Percentiles rank a stretch among this genome's conserved stretches.
Evolutionary conservation across 1,140 invertebrate species (phyloP).

Genomic region (Odontomachus brunneus): DNA sequence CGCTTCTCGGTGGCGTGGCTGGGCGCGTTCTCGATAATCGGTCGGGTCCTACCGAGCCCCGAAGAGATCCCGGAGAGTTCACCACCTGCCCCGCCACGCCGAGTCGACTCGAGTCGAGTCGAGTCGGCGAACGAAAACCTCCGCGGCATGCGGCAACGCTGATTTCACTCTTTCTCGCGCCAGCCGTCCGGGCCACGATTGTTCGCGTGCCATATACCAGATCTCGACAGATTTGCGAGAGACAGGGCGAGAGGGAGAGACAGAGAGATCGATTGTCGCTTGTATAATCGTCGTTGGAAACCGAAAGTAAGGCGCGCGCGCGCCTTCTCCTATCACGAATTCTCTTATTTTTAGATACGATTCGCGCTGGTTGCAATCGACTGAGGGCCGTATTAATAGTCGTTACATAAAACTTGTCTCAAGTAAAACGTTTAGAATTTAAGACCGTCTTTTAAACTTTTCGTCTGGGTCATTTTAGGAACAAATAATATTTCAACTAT

Average conservation of each 20-base stretch:
- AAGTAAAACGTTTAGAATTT: too few species aligned
- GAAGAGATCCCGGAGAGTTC: constrained; percentile 56
- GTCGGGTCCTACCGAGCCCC: constrained; percentile 63
- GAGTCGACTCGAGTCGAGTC: neutral
- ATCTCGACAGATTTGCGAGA: constrained; percentile 49
- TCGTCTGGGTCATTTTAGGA: too few species aligned
- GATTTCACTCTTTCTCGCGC: constrained; percentile 58
- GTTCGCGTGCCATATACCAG: constrained; percentile 56
- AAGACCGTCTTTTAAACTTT: too few species aligned
- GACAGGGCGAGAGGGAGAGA: too few species aligned
- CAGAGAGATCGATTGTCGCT: constrained; percentile 42
- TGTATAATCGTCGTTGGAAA: constrained; percentile 13
- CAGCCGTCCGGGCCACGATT: constrained; percentile 35
- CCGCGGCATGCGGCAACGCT: constrained; percentile 27
- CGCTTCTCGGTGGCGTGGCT: constrained; percentile 66
- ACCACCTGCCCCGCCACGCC: constrained; percentile 63
- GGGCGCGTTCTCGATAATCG: constrained; percentile 71
- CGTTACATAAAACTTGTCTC: too few species aligned
- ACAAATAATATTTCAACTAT: too few species aligned
- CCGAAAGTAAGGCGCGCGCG: too few species aligned
- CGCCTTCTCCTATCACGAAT: too few species aligned
- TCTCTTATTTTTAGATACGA: too few species aligned
- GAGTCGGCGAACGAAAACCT: constrained; percentile 39
- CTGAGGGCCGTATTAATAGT: too few species aligned
- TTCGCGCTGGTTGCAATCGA: too few species aligned